Conservation (phyloP, 2,113 vertebrate genomes). For the Aspidoscelis tigris region DNA sequence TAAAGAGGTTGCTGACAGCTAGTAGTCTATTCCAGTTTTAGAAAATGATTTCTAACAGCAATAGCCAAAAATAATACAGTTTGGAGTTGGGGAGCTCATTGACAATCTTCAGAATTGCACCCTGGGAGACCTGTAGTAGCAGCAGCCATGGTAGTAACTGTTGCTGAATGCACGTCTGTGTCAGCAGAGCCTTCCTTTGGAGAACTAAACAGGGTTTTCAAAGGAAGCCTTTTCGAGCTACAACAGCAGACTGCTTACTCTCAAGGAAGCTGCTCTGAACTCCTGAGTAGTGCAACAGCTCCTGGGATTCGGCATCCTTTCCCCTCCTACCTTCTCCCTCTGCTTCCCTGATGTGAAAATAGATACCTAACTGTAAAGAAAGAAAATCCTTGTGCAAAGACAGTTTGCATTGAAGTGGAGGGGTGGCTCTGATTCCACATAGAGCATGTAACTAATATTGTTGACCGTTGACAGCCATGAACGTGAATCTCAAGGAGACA, state of each 20-base stretch:
- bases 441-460: constrained; percentile 17
- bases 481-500: constrained; percentile 44
- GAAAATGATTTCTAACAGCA: too few species aligned
- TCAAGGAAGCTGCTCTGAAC: not conserved
- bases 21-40: not conserved
- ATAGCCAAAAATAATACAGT: too few species aligned
- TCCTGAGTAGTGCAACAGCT: too few species aligned
- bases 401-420: constrained; percentile 8
- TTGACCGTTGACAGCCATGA: constrained; percentile 33
- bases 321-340: not conserved
- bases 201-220: not conserved
- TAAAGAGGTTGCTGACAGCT: not conserved
- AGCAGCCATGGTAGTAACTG: too few species aligned
- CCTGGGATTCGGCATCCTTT: not conserved
- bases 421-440: not conserved
- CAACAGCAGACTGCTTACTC: not conserved
- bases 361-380: constrained; percentile 40
- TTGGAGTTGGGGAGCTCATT: too few species aligned
- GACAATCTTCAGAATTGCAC: too few species aligned
- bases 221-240: not conserved
- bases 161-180: not conserved
- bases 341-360: not conserved
- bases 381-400: constrained; percentile 52
- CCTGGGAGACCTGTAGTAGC: too few species aligned
- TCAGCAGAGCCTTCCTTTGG: not conserved